Percentiles rank a stretch among this genome's conserved stretches.
These are phyloP conservation scores for Amphiprion clarkii DNA, from an alignment of 2,797 vertebrate genomes.

Conservation along the genomic window DNA sequence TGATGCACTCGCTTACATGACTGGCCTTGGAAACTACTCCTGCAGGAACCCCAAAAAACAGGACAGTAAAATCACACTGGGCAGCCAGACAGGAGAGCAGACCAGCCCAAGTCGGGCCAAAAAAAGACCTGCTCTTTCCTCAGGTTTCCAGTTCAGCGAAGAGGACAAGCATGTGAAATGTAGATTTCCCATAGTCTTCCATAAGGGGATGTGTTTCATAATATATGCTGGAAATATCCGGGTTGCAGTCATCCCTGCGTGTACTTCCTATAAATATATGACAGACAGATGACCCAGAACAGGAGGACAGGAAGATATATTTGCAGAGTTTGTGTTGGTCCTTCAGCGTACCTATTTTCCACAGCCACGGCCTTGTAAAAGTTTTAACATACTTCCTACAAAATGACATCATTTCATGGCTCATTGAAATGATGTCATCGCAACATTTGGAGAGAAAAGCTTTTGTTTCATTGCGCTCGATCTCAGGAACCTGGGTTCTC, in stretches of 20 bases:
- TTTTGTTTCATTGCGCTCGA: conserved; percentile 47
- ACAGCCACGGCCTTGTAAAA: conserved; percentile 60
- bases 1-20: conserved; percentile 81
- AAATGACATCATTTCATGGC: conserved; percentile 77
- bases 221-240: conserved; percentile 36
- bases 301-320: conserved; percentile 38
- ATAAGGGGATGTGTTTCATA: conserved; percentile 38
- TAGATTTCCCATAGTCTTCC: conserved; percentile 41
- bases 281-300: conserved; percentile 49
- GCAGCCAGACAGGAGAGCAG: conserved; percentile 63
- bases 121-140: conserved; percentile 44
- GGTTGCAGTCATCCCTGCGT: conserved; percentile 28
- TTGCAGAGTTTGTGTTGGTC: conserved; percentile 51
- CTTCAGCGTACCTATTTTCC: conserved; percentile 60
- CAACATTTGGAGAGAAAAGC: conserved; percentile 52
- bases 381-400: conserved; percentile 69
- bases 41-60: conserved; percentile 72
- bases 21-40: conserved; percentile 73
- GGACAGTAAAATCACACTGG: conserved; percentile 78
- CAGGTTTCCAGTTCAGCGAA: conserved; percentile 40
- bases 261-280: conserved; percentile 45
- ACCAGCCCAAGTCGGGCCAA: conserved; percentile 54
- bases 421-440: conserved; percentile 78
- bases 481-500: conserved; percentile 18
- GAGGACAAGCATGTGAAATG: conserved; percentile 52